Evolutionary conservation across 1,140 invertebrate genomes (phyloP).

Genomic region (Eumeta japonica): DNA sequence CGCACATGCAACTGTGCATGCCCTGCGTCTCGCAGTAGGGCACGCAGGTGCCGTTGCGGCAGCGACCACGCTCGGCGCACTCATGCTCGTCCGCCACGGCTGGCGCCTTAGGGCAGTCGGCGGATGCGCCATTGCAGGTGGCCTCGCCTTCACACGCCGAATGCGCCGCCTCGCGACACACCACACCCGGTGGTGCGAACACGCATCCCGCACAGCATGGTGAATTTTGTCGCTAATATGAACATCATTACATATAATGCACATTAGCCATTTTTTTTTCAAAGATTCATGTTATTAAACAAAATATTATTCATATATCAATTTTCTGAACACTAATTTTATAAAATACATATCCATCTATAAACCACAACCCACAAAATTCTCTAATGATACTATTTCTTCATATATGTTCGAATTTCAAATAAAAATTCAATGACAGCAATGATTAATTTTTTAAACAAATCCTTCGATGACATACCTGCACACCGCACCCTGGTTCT

Average conservation of each 20-base stretch:
- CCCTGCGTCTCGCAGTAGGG: constrained; percentile 92
- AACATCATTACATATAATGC: too few species aligned
- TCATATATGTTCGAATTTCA: too few species aligned
- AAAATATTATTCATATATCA: too few species aligned
- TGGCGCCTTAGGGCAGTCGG: constrained; percentile 66
- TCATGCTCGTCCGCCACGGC: constrained; percentile 84
- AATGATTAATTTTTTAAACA: too few species aligned
- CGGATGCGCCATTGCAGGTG: constrained; percentile 60
- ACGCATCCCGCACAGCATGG: constrained; percentile 90
- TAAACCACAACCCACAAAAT: too few species aligned
- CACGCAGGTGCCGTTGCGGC: constrained; percentile 80
- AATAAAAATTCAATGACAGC: too few species aligned
- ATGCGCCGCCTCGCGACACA: constrained; percentile 85
- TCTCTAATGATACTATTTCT: too few species aligned
- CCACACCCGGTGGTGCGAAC: constrained; percentile 75
- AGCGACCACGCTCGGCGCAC: constrained; percentile 85
- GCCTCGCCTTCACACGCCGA: constrained; percentile 89
- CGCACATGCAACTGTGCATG: constrained; percentile 91
- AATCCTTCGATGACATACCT: too few species aligned
- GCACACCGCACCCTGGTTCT: constrained; percentile 79
- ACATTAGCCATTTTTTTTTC: too few species aligned
- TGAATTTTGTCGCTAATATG: constrained; percentile 86
- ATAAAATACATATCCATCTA: too few species aligned
- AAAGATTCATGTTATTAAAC: too few species aligned
- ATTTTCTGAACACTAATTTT: too few species aligned